Conservation (phyloP, 2,888 invertebrate genomes). For the Stenotaenia linearis region DNA sequence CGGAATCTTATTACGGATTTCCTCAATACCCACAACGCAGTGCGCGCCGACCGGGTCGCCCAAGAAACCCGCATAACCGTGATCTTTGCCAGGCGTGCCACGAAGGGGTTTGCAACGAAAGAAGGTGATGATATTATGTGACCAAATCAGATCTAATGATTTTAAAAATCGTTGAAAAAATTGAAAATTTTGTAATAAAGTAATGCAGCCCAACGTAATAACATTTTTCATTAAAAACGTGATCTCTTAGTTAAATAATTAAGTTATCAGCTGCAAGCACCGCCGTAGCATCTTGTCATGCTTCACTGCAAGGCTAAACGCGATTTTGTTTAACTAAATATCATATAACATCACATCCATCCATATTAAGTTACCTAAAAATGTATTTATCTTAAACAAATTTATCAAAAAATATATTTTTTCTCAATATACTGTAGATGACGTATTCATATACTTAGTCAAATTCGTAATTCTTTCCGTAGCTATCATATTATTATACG, state of each 20-base stretch:
- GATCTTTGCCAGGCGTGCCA: constrained; percentile 50
- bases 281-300: neutral
- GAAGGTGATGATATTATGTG: constrained; percentile 32
- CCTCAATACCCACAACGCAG: constrained; percentile 46
- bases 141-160: neutral
- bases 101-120: constrained; percentile 43
- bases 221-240: too few species aligned
- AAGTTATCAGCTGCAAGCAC: neutral
- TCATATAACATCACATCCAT: neutral
- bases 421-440: neutral
- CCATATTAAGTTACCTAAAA: neutral
- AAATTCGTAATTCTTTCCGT: too few species aligned
- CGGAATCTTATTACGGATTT: constrained; percentile 49
- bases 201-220: too few species aligned
- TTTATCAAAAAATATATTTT: neutral
- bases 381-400: too few species aligned
- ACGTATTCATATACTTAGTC: too few species aligned
- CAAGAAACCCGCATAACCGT: constrained; percentile 49
- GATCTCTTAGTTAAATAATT: neutral
- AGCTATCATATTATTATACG: neutral
- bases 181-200: too few species aligned
- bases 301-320: neutral
- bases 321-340: neutral
- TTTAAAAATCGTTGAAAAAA: neutral
- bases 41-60: constrained; percentile 49